Evolutionary conservation across 2,888 invertebrate genomes (phyloP), one percentile per base, ranked within the genome.

Genomic region (Yponomeuta evonymella): DNA sequence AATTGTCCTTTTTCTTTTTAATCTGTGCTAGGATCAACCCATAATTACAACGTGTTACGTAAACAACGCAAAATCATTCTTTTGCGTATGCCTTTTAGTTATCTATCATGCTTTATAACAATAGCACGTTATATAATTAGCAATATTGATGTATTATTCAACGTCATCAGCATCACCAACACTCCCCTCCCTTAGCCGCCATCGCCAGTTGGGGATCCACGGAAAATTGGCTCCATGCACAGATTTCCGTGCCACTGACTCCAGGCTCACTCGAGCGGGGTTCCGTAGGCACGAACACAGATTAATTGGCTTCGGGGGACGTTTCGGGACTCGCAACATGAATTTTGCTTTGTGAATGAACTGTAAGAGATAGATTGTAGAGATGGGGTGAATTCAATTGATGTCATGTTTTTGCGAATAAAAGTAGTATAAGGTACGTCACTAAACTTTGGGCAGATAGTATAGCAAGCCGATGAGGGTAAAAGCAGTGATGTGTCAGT

Each of bases 201-300:
- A 75, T 71, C 72, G 58, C 76, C 33, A 77, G 79, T 79, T 80
- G 77, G 80, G 88, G 88, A 86, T 87, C 74, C 82, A 83, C 83
- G 84, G 89, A 88, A 89, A 89, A 89, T 89, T 87, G 87, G 78
- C 79, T 83, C 79, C 84, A 81, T 83, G 85, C 84, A 15, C 51
- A 82, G 81, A 81, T 87, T 85, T 65, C 65, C 65, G 9, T n/a
- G 65, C 33, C 65, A 33, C 65, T 65, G 65, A 12, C 65, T 33
- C n/a, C 65, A 29, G 10, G 65, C 9, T 65, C 30, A 65, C 30
- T 65, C 30, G 65, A 33, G 11, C 65, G 65, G 12, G 65, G 65
- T 65, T 65, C 65, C 65, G 65, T 65, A 65, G 29, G 65, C 12
- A 29, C 4, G 65, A 30, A 33, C 33, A 11, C 51, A 12, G 43